Percentiles rank a stretch among this genome's conserved stretches.
Conservation (phyloP, 1,140 invertebrate genomes). For the Cydia amplana region DNA sequence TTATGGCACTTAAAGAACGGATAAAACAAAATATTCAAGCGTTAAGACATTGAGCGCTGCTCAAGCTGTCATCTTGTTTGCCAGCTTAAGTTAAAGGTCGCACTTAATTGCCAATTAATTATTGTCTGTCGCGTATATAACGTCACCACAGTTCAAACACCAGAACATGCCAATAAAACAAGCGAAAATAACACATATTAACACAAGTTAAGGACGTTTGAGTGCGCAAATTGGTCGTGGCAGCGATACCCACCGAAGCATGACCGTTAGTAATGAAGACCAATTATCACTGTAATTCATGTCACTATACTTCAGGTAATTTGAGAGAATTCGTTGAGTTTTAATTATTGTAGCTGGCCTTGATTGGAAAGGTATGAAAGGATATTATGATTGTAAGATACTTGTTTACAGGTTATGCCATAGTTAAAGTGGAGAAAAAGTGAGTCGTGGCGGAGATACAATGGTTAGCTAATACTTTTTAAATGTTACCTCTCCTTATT, state of each 20-base stretch:
- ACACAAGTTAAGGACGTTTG: background rate
- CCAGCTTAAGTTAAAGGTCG: constrained; percentile 41
- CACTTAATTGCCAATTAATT: constrained; percentile 56
- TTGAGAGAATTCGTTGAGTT: background rate
- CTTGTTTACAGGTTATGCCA: too few relatives aligned
- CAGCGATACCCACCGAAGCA: background rate
- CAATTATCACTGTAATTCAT: constrained; percentile 6
- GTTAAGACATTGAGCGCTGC: constrained; percentile 33
- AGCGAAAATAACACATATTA: background rate
- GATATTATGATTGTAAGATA: too few relatives aligned
- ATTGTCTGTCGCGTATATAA: constrained; percentile 42
- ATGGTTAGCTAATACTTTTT: too few relatives aligned
- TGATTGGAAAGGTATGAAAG: too few relatives aligned
- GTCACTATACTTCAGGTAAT: background rate
- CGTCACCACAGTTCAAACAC: constrained; percentile 12
- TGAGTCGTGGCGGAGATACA: too few relatives aligned
- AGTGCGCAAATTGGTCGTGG: background rate
- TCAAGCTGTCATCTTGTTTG: constrained; percentile 22
- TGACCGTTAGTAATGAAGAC: background rate
- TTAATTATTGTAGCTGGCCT: background rate
- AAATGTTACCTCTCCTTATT: too few relatives aligned
- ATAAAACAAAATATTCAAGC: background rate
- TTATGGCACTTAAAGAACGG: background rate
- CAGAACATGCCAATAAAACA: background rate
- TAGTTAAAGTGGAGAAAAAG: too few relatives aligned